These are phyloP conservation scores for Contarinia nasturtii DNA, from an alignment of 1,140 invertebrate genomes.

Conservation along the genomic window DNA sequence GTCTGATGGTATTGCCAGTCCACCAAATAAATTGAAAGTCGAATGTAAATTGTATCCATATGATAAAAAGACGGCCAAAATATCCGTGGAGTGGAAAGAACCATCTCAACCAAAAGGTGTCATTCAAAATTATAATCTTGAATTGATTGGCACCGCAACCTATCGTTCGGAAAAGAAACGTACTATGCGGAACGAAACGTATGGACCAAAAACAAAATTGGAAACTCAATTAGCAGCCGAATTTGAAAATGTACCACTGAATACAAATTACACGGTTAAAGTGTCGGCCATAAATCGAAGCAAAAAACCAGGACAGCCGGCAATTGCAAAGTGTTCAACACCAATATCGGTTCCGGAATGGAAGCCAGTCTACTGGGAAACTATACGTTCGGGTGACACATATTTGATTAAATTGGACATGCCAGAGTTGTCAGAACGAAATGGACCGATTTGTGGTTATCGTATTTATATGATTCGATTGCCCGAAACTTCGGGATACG, in stretches of 20 bases:
- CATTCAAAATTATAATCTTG: constrained; percentile 35
- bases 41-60: constrained; percentile 32
- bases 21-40: constrained; percentile 14
- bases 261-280: constrained; percentile 61
- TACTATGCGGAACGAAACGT: constrained; percentile 28
- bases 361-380: constrained; percentile 47
- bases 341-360: constrained; percentile 45
- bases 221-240: constrained; percentile 15
- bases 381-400: constrained; percentile 40
- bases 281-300: constrained; percentile 49
- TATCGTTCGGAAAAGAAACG: constrained; percentile 37
- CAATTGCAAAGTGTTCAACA: constrained; percentile 35
- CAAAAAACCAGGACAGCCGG: constrained; percentile 42
- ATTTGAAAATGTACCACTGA: constrained; percentile 37
- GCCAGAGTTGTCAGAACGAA: constrained; percentile 58
- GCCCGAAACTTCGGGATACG: constrained; percentile 29
- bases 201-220: constrained; percentile 35
- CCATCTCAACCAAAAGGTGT: constrained; percentile 52
- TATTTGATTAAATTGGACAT: constrained; percentile 47
- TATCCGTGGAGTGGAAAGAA: constrained; percentile 46
- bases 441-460: constrained; percentile 74
- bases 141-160: constrained; percentile 34
- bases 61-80: constrained; percentile 35
- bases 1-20: constrained; percentile 42
- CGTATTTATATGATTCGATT: constrained; percentile 58